Evolutionary conservation across 2,888 invertebrate species (phyloP).

Genomic region (Ennomos quercinarius): DNA sequence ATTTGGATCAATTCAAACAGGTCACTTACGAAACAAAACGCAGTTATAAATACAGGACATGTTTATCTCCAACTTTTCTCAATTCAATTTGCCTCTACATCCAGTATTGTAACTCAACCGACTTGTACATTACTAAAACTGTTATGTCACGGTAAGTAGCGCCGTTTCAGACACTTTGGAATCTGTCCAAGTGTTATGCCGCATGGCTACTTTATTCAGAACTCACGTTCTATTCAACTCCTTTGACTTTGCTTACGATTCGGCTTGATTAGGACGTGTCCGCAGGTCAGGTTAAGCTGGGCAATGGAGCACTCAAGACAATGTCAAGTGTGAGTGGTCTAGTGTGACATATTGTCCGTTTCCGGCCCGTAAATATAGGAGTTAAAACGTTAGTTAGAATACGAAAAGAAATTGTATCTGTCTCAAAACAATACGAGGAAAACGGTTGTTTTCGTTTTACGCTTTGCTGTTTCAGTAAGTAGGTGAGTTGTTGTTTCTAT

Average conservation of each 20-base stretch:
- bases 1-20: too few relatives aligned
- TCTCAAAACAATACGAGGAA: conserved; percentile 24
- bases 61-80: conserved; percentile 3
- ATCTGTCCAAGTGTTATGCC: conserved; percentile 64
- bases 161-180: conserved; percentile 72
- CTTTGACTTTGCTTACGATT: conserved; percentile 11
- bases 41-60: neutral
- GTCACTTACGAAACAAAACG: too few relatives aligned
- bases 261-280: conserved; percentile 33
- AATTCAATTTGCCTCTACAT: conserved; percentile 6
- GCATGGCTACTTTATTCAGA: conserved; percentile 47
- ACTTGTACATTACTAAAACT: conserved; percentile 54
- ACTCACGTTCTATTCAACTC: conserved; percentile 35
- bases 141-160: conserved; percentile 67
- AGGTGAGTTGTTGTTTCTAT: conserved; percentile 15
- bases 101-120: conserved; percentile 27
- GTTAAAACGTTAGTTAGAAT: conserved; percentile 49
- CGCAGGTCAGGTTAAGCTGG: conserved; percentile 50
- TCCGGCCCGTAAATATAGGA: conserved; percentile 61
- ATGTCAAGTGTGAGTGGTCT: conserved; percentile 51
- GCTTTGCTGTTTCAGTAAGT: conserved; percentile 3
- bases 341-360: conserved; percentile 62
- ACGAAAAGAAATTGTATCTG: conserved; percentile 29
- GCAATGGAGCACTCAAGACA: conserved; percentile 41
- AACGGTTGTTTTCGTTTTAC: conserved; percentile 26